A percentile compares a stretch with the other conserved stretches of the same genome.
Conservation (phyloP, 2,888 invertebrate species). For the Maniola hyperantus region DNA sequence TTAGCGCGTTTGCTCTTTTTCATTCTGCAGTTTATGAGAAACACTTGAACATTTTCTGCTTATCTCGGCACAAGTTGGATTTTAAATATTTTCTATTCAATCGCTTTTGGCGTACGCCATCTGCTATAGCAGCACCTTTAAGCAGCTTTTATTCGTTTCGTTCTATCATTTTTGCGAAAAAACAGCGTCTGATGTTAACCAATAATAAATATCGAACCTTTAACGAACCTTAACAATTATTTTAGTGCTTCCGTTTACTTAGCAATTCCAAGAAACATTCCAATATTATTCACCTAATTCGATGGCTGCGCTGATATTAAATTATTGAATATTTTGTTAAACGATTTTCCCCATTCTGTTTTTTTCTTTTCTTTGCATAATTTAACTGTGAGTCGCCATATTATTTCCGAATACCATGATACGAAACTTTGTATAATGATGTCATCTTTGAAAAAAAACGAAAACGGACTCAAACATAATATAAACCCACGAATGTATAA, state of each 20-base stretch:
- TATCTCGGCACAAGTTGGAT: background rate
- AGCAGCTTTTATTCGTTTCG: background rate
- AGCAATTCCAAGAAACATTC: too few relatives aligned
- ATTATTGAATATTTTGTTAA: too few relatives aligned
- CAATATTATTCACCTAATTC: too few relatives aligned
- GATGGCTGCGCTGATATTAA: background rate
- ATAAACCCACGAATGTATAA: too few relatives aligned
- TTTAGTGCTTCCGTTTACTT: too few relatives aligned
- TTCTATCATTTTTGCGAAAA: background rate
- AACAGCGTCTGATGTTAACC: too few relatives aligned
- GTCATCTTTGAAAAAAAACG: conserved; percentile 25
- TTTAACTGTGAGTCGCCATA: background rate
- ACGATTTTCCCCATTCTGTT: background rate
- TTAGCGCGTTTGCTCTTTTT: conserved; percentile 13
- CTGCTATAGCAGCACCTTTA: background rate
- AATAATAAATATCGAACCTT: too few relatives aligned
- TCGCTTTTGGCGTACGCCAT: background rate
- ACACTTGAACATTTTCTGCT: background rate
- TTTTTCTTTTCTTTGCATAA: background rate
- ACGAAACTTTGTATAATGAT: conserved; percentile 16
- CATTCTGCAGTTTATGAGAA: background rate
- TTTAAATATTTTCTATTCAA: background rate
- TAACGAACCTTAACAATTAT: too few relatives aligned
- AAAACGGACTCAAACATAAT: conserved; percentile 39
- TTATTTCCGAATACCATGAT: conserved; percentile 28